A percentile compares a stretch with the other conserved stretches of the same genome.
Conservation (phyloP, 2,888 invertebrate genomes). For the Nomada fucata region DNA sequence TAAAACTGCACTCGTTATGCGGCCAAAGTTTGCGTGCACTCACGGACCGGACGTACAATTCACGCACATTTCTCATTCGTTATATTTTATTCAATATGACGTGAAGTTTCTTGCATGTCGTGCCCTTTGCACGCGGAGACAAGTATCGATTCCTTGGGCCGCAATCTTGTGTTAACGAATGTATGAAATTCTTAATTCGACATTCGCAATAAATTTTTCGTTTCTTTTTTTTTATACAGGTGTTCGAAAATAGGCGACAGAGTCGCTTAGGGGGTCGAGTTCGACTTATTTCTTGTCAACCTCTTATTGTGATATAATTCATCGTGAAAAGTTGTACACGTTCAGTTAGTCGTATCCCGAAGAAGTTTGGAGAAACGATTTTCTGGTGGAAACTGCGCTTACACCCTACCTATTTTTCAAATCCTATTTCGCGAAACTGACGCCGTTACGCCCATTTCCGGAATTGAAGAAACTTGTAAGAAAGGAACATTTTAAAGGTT, state of each 20-base stretch:
- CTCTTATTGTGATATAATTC: no score
- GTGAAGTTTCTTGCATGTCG: neutral
- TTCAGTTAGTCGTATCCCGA: no score
- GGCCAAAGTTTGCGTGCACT: neutral
- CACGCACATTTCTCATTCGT: constrained; percentile 5
- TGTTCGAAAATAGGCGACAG: no score
- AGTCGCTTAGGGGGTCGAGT: no score
- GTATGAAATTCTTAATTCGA: neutral
- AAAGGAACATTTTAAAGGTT: constrained; percentile 27
- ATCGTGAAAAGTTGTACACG: no score
- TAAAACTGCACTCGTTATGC: constrained; percentile 25
- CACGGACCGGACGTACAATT: neutral
- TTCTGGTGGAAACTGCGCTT: constrained; percentile 20
- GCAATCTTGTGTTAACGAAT: neutral
- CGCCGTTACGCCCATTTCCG: constrained; percentile 24
- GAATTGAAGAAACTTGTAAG: constrained; percentile 36
- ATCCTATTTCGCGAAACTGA: constrained; percentile 26
- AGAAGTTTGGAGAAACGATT: constrained; percentile 17
- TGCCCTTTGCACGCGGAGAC: neutral
- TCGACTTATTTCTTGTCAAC: no score
- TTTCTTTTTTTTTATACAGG: no score
- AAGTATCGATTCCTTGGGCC: neutral
- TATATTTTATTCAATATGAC: neutral
- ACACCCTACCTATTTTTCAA: neutral
- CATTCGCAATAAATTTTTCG: no score